phyloP scores from a whole-genome alignment of 2,888 invertebrate genomes.

The Dynastes hyllus region DNA sequence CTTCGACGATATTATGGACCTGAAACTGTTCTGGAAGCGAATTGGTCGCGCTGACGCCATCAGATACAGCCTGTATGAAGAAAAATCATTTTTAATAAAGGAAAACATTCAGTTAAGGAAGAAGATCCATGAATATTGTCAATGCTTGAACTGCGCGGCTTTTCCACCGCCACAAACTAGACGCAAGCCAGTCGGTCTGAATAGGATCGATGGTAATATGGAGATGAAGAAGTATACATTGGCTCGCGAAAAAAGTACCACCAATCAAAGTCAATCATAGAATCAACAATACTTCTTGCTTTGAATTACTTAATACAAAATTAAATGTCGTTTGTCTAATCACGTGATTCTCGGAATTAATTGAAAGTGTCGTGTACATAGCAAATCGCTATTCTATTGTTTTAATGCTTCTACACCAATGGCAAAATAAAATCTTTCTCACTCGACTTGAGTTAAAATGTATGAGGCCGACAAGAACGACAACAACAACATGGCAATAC shows the following conservation, averaged over 20 bases:
- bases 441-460: not conserved
- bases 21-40: conserved; percentile 66
- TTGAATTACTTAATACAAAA: too few species aligned
- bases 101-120: conserved; percentile 63
- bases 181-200: conserved; percentile 20
- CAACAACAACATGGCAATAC: not conserved
- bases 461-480: not conserved
- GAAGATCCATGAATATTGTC: conserved; percentile 63
- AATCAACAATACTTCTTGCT: not conserved
- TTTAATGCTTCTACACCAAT: not conserved
- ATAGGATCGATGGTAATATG: conserved; percentile 52
- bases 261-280: too few species aligned
- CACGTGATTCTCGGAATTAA: too few species aligned
- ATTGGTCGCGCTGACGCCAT: conserved; percentile 64
- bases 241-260: not conserved
- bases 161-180: conserved; percentile 9
- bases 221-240: conserved; percentile 49
- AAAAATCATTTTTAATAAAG: conserved; percentile 63
- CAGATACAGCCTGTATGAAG: conserved; percentile 64
- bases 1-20: conserved; percentile 48
- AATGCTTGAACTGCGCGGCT: conserved; percentile 57
- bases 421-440: not conserved
- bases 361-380: too few species aligned
- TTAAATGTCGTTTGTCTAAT: too few species aligned
- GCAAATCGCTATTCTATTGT: too few species aligned